These are phyloP conservation scores for Orchesella flavescens DNA, from an alignment of 2,888 invertebrate species.

Conservation along the genomic window DNA sequence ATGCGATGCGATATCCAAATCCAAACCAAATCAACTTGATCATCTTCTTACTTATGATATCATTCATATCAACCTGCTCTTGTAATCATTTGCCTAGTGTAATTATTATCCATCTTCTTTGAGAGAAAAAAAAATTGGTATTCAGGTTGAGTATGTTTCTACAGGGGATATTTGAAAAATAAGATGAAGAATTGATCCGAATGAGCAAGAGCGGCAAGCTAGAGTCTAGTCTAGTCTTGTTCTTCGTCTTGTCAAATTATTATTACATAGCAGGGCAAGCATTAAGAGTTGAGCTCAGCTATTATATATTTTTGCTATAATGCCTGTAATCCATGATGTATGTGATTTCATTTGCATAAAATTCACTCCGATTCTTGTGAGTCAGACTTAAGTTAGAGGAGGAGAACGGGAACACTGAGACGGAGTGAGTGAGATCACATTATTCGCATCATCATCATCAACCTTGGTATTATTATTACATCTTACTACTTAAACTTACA, in stretches of 20 bases:
- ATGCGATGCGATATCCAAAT: too few relatives aligned
- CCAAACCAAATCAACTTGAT: background rate
- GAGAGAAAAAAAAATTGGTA: slow-evolving; percentile 14
- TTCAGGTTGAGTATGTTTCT: background rate
- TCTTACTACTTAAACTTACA: background rate
- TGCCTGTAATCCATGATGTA: slow-evolving; percentile 24
- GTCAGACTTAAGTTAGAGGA: background rate
- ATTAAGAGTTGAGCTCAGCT: background rate
- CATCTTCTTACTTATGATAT: too few relatives aligned
- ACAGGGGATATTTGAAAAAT: slow-evolving; percentile 13
- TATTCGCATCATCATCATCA: background rate
- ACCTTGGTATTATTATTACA: background rate
- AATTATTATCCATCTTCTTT: too few relatives aligned
- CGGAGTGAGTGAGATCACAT: background rate
- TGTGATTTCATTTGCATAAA: slow-evolving; percentile 29
- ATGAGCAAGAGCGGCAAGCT: background rate
- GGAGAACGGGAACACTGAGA: background rate
- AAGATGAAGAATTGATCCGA: background rate
- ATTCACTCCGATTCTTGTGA: background rate
- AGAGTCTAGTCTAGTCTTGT: background rate
- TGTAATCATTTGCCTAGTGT: too few relatives aligned
- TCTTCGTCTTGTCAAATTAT: background rate
- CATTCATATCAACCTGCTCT: too few relatives aligned
- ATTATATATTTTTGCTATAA: background rate
- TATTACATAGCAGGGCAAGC: too few relatives aligned